These are phyloP conservation scores for Leontocebus nigricollis DNA, from an alignment of 2,797 vertebrate genomes.

Conservation along the genomic window DNA sequence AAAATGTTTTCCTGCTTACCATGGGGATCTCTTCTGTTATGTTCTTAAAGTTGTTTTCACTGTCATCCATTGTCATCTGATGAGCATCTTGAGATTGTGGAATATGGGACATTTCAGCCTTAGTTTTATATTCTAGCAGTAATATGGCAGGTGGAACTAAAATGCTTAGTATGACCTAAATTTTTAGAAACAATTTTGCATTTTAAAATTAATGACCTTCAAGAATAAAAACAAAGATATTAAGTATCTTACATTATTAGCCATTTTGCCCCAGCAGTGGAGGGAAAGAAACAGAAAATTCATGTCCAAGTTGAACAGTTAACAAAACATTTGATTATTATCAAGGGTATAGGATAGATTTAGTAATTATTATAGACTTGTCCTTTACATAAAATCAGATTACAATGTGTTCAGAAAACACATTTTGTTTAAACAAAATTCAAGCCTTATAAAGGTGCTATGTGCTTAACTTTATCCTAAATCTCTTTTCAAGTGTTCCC, in stretches of 20 bases:
- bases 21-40: slow-evolving; percentile 94
- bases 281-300: background rate
- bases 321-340: slow-evolving; percentile 31
- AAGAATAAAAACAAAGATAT: slow-evolving; percentile 15
- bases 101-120: slow-evolving; percentile 99
- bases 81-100: slow-evolving; percentile 98
- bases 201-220: slow-evolving; percentile 53
- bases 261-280: slow-evolving; percentile 22
- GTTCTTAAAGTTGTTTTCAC: slow-evolving; percentile 96
- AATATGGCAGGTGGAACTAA: slow-evolving; percentile 96
- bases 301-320: slow-evolving; percentile 11
- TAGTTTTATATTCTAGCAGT: slow-evolving; percentile 98
- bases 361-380: slow-evolving; percentile 1
- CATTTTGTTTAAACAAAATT: slow-evolving; percentile 42
- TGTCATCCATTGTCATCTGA: slow-evolving; percentile 99
- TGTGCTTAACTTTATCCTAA: slow-evolving; percentile 39
- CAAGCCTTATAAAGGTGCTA: slow-evolving; percentile 3
- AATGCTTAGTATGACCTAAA: slow-evolving; percentile 98
- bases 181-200: slow-evolving; percentile 61
- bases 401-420: slow-evolving; percentile 26
- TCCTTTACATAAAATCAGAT: background rate
- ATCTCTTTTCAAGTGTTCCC: slow-evolving; percentile 59
- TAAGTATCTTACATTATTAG: slow-evolving; percentile 14
- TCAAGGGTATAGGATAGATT: background rate
- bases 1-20: slow-evolving; percentile 84